Evolutionary conservation across 1,140 invertebrate species (phyloP), one percentile per base, ranked within the genome.

Genomic region (Agraylea sexmaculata): DNA sequence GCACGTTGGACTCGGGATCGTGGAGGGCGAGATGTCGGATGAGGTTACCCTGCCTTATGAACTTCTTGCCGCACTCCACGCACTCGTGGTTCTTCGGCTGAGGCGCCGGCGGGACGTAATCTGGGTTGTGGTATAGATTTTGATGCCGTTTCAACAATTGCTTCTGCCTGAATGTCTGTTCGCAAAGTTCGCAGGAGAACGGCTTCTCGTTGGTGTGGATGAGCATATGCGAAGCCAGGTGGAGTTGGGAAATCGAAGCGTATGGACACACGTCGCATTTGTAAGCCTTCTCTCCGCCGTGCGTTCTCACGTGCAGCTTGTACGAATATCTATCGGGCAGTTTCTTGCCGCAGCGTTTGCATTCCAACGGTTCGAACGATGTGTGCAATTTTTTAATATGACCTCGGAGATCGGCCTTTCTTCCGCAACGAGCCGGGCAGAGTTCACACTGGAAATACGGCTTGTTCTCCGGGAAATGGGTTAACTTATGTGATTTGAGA

Each of bases 221-320:
- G 3, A 90, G 69, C 78, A 91, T 87, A 56, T 94, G 89, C 10
- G 83, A 87, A 53, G 91, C 86, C 15, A 93, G 65, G 62, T 91
- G 87, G 1, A 87, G 74, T 21, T 83, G 79, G 0, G 86, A 88
- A 40, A 87, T 80, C 1, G 87, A 89, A 2, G 87, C 85, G 60
- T 92, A 93, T 1, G 85, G 80, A 62, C 89, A 94, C 1, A 89
- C 59, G 46, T 83, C 82, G 62, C 89, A 94, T 53, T 87, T 88
- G 64, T 84, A 92, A 61, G 87, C 92, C 58, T 92, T 92, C 60
- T 94, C 88, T 1, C 88, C 88, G 56, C 91, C 88, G 54, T 94
- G 89, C 2, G 83, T 81, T 63, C 62, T 17, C 4, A 59, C 63
- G 42, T 68, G 66, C 27, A 66, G 53, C 46, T 74, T 79, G 45